Evolutionary conservation across 1,140 invertebrate species (phyloP), one percentile per base, ranked within the genome.

Genomic region (Eriocheir sinensis): DNA sequence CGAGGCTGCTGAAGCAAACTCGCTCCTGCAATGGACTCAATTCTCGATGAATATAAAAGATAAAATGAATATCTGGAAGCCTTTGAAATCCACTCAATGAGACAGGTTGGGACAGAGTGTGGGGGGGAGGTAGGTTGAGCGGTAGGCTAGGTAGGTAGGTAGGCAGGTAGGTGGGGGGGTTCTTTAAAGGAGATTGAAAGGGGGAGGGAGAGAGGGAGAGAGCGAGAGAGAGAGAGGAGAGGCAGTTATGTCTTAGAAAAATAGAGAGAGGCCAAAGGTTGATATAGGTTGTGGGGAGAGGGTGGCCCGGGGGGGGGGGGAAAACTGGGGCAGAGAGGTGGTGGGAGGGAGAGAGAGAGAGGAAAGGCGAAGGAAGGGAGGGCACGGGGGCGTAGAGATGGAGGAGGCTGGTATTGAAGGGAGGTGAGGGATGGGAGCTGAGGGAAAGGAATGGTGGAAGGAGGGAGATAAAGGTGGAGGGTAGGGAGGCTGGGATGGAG

Each of bases 31-130:
- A 72, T 21, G 60, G 60, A n/a, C 60, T n/a, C 60, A 72, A 72
- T 72, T 72, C 60, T 72, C n/a, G 60, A 72, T 72, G 60, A 72
- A 72, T 72, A 72, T 72, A 72, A 72, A 72, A 72, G 60, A 72
- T 72, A 72, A 72, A 72, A 72, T 72, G 27, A n/a, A 72, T 72
- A 72, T 72, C 60, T 72, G 60, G 60, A 72, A 72, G 60, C 27
- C 60, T 72, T 72, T 80, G 91, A 92, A 92, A 80, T 38, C 80
- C 91, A 81, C 79, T 93, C 91, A 85, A 30, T 40, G 92, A 88
- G 40, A 93, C 85, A 53, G 85, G 85, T 89, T 93, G 85, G 85
- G 92, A 80, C 80, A 89, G 85, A 21, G 72, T 15, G 60, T 72
- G 27, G 21, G 60, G 60, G 12, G 88, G 40, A 30, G 36, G 2